Evolutionary conservation across 1,140 invertebrate species (phyloP).

Genomic region (Drosophila busckii): DNA sequence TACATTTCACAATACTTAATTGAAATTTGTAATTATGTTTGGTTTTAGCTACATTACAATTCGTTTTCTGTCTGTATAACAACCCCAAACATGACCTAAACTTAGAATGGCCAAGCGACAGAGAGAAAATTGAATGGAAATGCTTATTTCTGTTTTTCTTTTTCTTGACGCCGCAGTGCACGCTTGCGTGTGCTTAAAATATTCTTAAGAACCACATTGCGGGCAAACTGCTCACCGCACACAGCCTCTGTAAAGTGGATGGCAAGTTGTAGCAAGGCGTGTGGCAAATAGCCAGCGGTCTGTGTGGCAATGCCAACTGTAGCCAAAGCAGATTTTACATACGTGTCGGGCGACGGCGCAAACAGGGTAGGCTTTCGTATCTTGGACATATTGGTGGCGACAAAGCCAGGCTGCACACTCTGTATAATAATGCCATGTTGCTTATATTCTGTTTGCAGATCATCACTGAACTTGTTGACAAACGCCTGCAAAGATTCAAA

Average conservation of each 20-base stretch:
- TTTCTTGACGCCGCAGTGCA: conserved; percentile 53
- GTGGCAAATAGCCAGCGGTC: conserved; percentile 90
- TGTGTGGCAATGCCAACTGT: conserved; percentile 86
- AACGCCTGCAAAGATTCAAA: conserved; percentile 82
- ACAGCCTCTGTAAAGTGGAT: conserved; percentile 53
- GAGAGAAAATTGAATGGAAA: neutral
- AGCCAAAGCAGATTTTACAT: conserved; percentile 87
- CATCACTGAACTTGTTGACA: conserved; percentile 90
- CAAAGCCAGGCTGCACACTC: conserved; percentile 91
- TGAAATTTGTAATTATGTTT: conserved; percentile 20
- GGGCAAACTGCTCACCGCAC: conserved; percentile 60
- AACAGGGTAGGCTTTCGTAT: conserved; percentile 89
- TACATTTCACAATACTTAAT: conserved; percentile 15
- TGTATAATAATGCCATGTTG: conserved; percentile 90
- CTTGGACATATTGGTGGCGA: conserved; percentile 96
- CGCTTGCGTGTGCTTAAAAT: conserved; percentile 57
- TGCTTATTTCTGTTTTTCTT: conserved; percentile 45
- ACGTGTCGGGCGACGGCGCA: conserved; percentile 88
- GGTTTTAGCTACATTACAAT: neutral
- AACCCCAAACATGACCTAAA: too few relatives aligned
- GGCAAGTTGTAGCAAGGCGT: conserved; percentile 83
- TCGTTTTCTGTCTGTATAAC: neutral
- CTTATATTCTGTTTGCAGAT: conserved; percentile 88
- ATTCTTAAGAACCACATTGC: conserved; percentile 58
- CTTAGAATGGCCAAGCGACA: conserved; percentile 4